Evolutionary conservation across 2,113 vertebrate species (phyloP).

Genomic region (Regulus satrapa): DNA sequence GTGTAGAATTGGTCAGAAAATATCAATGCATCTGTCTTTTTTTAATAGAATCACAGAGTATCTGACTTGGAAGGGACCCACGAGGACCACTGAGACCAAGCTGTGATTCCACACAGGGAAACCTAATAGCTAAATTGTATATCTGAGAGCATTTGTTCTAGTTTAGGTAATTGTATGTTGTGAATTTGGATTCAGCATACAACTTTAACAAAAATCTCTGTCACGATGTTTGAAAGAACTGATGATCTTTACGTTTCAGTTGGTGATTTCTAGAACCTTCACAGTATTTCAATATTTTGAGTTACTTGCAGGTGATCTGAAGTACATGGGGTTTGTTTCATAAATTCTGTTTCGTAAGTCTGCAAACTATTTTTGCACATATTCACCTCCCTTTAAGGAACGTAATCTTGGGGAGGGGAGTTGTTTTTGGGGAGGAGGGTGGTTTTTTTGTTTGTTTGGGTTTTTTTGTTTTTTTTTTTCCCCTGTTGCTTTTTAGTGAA

Average conservation of each 20-base stretch:
- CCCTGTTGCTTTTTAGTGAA: not conserved
- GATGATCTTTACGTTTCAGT: not conserved
- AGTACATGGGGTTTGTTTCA: no score
- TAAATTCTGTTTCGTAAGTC: not conserved
- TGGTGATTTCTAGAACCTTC: not conserved
- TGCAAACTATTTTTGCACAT: not conserved
- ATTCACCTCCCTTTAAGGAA: not conserved
- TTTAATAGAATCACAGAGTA: not conserved
- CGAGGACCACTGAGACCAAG: rapidly evolving
- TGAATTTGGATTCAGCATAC: not conserved
- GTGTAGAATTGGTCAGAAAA: not conserved
- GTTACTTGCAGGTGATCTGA: not conserved
- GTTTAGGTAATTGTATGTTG: not conserved
- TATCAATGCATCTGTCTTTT: not conserved
- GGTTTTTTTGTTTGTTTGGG: no score
- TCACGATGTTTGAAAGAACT: not conserved
- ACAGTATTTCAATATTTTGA: not conserved
- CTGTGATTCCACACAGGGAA: not conserved
- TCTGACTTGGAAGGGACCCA: not conserved
- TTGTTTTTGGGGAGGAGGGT: no score
- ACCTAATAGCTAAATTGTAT: not conserved
- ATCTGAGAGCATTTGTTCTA: not conserved
- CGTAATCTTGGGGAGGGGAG: no score
- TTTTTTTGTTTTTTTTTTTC: not conserved
- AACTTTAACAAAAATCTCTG: not conserved